A percentile compares a stretch with the other conserved stretches of the same genome.
Evolutionary conservation across 2,888 invertebrate genomes (phyloP).

Genomic region (Shargacucullia verbasci): DNA sequence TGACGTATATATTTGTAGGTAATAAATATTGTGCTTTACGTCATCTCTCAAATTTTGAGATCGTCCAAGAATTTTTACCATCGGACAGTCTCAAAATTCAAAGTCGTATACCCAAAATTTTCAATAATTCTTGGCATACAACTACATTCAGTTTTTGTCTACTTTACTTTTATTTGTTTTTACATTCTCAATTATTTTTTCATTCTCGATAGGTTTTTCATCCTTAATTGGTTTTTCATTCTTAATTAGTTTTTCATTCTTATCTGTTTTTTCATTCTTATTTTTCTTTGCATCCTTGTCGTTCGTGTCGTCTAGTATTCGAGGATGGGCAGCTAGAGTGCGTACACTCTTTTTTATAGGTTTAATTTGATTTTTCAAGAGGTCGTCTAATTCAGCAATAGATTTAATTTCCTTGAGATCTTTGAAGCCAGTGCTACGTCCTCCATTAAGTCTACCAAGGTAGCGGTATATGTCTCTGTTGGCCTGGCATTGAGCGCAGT

Average conservation of each 20-base stretch:
- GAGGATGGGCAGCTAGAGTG: slow-evolving; percentile 74
- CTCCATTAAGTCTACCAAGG: slow-evolving; percentile 76
- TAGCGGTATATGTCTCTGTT: slow-evolving; percentile 74
- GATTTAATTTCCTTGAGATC: slow-evolving; percentile 82
- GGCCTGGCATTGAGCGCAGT: slow-evolving; percentile 89
- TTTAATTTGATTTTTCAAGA: slow-evolving; percentile 80
- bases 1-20: slow-evolving; percentile 51
- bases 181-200: slow-evolving; percentile 49
- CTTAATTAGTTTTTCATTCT: slow-evolving; percentile 28
- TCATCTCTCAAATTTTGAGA: slow-evolving; percentile 77
- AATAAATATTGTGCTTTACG: slow-evolving; percentile 63
- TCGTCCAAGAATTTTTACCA: slow-evolving; percentile 80
- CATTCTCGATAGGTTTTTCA: slow-evolving; percentile 44
- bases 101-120: slow-evolving; percentile 17
- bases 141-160: slow-evolving; percentile 20
- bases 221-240: too few relatives aligned
- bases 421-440: slow-evolving; percentile 74
- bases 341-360: slow-evolving; percentile 75
- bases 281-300: slow-evolving; percentile 61
- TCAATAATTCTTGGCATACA: slow-evolving; percentile 25
- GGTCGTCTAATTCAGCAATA: slow-evolving; percentile 74
- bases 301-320: slow-evolving; percentile 68
- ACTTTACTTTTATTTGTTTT: slow-evolving; percentile 29
- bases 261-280: slow-evolving; percentile 21
- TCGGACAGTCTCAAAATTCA: slow-evolving; percentile 84